phyloP scores from a whole-genome alignment of 2,888 invertebrate genomes.

The Fabriciana adippe region DNA sequence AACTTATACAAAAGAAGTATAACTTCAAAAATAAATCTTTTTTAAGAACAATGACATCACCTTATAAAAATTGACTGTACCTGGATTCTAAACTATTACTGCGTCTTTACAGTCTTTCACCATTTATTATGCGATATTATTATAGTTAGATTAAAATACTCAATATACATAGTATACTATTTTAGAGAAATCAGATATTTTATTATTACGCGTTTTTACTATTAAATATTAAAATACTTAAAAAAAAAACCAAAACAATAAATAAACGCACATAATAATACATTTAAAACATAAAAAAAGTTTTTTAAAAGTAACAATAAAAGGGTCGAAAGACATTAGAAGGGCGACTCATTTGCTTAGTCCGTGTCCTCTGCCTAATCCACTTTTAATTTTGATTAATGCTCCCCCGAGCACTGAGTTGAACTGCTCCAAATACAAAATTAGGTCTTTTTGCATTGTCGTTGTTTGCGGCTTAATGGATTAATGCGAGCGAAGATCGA shows the following conservation, averaged over 20 bases:
- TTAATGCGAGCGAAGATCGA: constrained; percentile 22
- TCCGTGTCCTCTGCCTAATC: constrained; percentile 61
- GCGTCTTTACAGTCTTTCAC: too few species aligned
- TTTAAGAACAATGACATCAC: too few species aligned
- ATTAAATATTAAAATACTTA: too few species aligned
- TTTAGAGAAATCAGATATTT: too few species aligned
- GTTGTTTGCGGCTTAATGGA: constrained; percentile 36
- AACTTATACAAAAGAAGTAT: too few species aligned
- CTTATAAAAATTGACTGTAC: too few species aligned
- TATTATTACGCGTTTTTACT: too few species aligned
- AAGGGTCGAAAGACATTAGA: constrained; percentile 37
- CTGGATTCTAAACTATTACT: too few species aligned
- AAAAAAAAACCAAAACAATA: neutral
- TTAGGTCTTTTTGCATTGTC: constrained; percentile 47
- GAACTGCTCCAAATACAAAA: constrained; percentile 51
- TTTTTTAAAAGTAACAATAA: constrained; percentile 21
- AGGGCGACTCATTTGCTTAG: constrained; percentile 42
- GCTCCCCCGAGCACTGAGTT: constrained; percentile 45
- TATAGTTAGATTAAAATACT: too few species aligned
- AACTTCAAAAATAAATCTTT: too few species aligned
- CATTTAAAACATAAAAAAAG: constrained; percentile 6
- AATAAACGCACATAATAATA: neutral
- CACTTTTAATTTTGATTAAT: constrained; percentile 81
- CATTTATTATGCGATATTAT: too few species aligned
- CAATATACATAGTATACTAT: too few species aligned